A percentile compares a stretch with the other conserved stretches of the same genome.
Evolutionary conservation across 2,113 vertebrate species (phyloP).

Genomic region (Pseudonaja textilis): DNA sequence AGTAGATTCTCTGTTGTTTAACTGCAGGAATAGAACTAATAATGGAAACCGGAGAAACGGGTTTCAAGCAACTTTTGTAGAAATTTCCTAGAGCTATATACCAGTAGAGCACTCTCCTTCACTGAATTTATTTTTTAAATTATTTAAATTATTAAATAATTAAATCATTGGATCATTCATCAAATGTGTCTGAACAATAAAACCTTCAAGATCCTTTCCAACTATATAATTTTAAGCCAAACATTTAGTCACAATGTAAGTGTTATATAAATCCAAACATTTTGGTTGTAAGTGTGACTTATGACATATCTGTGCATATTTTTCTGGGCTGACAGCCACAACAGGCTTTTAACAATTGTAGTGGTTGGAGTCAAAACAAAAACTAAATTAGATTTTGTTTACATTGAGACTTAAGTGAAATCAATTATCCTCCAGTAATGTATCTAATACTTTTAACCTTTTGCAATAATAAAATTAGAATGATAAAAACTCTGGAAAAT

Average conservation of each 20-base stretch:
- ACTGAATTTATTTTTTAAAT: background rate
- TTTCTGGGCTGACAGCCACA: background rate
- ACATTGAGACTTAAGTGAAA: background rate
- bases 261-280: background rate
- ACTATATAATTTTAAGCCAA: background rate
- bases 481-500: background rate
- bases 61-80: background rate
- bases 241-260: background rate
- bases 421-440: background rate
- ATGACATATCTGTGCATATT: background rate
- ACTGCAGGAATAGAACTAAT: background rate
- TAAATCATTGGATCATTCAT: background rate
- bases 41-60: background rate
- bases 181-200: background rate
- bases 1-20: background rate
- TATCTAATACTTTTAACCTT: background rate
- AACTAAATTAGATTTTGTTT: background rate
- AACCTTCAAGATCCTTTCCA: background rate
- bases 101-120: background rate
- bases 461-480: background rate
- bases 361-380: background rate
- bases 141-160: background rate
- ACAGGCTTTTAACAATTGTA: background rate
- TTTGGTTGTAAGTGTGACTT: background rate
- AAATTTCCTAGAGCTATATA: background rate